phyloP scores from a whole-genome alignment of 2,797 vertebrate species.

The Malacoraja senta region DNA sequence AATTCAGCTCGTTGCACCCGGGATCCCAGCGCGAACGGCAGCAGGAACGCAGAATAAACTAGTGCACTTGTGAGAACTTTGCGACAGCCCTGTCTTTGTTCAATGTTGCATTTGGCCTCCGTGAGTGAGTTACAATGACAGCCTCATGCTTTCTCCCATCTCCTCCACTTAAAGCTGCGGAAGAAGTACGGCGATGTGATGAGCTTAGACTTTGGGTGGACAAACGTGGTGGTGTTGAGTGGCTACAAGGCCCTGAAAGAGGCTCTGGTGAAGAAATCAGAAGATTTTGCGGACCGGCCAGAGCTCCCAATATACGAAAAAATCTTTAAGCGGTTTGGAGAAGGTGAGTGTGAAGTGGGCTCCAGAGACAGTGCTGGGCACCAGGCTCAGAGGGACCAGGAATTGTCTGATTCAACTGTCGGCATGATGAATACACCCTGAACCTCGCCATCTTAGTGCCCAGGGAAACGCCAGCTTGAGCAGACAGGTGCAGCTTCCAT shows the following conservation, averaged over 20 bases:
- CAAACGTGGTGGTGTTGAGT: conserved; percentile 39
- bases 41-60: not conserved
- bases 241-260: conserved; percentile 43
- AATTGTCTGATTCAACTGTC: not conserved
- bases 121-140: not conserved
- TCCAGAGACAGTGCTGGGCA: not conserved
- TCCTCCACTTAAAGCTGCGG: conserved; percentile 11
- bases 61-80: not conserved
- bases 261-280: conserved; percentile 41
- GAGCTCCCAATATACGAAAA: not conserved
- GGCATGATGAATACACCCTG: not conserved
- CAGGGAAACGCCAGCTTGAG: too few species aligned
- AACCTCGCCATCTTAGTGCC: too few species aligned
- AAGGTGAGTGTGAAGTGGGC: not conserved
- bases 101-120: not conserved
- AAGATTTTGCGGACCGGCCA: conserved; percentile 41
- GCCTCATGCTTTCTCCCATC: not conserved
- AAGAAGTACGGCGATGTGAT: conserved; percentile 38
- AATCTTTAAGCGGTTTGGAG: not conserved
- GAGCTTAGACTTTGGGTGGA: conserved; percentile 40
- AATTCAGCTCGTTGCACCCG: not conserved
- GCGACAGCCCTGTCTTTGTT: not conserved
- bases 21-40: not conserved
- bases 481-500: too few species aligned
- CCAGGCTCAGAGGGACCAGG: not conserved